Base-by-base conservation (phyloP, 1,140 invertebrate genomes). In the Drosophila subobscura region DNA sequence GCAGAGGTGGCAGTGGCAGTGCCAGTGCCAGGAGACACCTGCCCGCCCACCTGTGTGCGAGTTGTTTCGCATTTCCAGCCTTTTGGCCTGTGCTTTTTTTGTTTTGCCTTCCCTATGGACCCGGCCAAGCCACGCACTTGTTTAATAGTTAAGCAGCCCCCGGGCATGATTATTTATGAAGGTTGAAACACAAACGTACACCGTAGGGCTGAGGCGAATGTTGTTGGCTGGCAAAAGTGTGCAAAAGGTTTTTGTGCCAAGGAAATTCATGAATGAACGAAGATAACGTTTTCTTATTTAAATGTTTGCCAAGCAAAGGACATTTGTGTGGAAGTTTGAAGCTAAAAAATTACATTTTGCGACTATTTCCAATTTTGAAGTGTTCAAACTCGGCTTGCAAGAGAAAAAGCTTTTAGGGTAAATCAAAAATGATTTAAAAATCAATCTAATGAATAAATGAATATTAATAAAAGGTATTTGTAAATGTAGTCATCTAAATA, bases 51-150 rank as follows among this genome's bases (percentile, higher is more conserved):
- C 29, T 50, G 23, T 49, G 14, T 33, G n/a, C 27, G 33, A 37
- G 33, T 10, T 37, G 63, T 67, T 54, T 52, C 16, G 65, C 53
- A 53, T 40, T 52, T 8, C 27, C 20, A 42, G 52, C 42, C 52
- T 73, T 74, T 65, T 25, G 65, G 65, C 58, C 47, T 60, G 23
- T 46, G 53, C 66, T 42, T 51, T 42, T 20, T 51, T 49, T 33
- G 16, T 51, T 20, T 33, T 20, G 10, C 8, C 27, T 51, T 67
- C 23, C 23, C 29, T 27, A 22, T 10, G 14, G 65, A 12, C 51
- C 55, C 23, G 65, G 29, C 51, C 55, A 37, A 6, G 61, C 61
- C 63, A 68, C 63, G 65, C 63, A 68, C 63, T 68, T 67, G 63
- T 29, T 55, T 56, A 55, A 47, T 57, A 68, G 65, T 55, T 68